These are phyloP conservation scores for Clusia tigrina DNA, from an alignment of 2,888 invertebrate genomes.

Conservation along the genomic window DNA sequence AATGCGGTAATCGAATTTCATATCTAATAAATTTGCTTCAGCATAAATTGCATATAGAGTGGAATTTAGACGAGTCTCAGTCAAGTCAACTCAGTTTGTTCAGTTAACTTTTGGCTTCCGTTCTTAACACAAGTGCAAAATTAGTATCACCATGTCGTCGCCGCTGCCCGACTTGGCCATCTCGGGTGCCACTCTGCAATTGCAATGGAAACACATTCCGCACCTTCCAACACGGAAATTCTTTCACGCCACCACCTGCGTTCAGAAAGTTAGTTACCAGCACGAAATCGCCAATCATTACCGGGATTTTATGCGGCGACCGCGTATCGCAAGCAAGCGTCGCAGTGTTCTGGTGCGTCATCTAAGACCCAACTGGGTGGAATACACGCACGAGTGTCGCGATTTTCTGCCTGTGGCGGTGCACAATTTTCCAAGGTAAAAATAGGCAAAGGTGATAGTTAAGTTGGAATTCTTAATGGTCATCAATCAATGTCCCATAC, in stretches of 20 bases:
- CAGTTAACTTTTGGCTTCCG: conserved; percentile 20
- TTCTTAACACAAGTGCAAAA: conserved; percentile 10
- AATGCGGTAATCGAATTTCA: too few relatives aligned
- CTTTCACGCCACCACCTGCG: conserved; percentile 46
- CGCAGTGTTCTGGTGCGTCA: conserved; percentile 28
- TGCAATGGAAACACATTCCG: conserved; percentile 35
- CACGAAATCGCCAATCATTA: conserved; percentile 63
- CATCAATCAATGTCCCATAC: too few relatives aligned
- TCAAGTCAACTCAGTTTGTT: neutral
- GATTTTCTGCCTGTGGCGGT: conserved; percentile 46
- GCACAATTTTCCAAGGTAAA: conserved; percentile 56
- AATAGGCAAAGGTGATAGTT: too few relatives aligned
- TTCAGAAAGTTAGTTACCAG: conserved; percentile 39
- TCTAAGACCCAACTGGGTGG: conserved; percentile 20
- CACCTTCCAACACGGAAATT: conserved; percentile 47
- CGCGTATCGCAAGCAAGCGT: conserved; percentile 26
- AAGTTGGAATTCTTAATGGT: too few relatives aligned
- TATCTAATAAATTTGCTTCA: too few relatives aligned
- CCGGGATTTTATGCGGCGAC: conserved; percentile 53
- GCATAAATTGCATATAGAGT: too few relatives aligned
- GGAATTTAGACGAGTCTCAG: too few relatives aligned
- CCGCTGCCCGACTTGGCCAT: conserved; percentile 36
- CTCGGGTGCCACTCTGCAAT: conserved; percentile 42
- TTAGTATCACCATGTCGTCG: conserved; percentile 1
- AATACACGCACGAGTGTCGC: conserved; percentile 36